Evolutionary conservation across 2,888 invertebrate genomes (phyloP).

Genomic region (Agonopterix subpropinquella): DNA sequence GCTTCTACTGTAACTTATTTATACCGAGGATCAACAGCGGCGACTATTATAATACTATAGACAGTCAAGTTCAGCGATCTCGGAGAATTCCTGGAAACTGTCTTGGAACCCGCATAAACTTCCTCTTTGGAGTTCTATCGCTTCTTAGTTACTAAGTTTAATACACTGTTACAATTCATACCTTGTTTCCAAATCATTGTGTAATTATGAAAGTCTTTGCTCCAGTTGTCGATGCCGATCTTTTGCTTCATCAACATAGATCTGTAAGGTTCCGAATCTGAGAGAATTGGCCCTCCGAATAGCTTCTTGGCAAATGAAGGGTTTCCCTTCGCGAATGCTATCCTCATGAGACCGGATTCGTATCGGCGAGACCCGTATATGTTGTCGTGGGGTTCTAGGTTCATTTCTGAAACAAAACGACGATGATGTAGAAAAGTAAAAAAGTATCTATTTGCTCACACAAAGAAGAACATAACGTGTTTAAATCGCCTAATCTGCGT

Average conservation of each 20-base stretch:
- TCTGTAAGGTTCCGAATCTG: constrained; percentile 61
- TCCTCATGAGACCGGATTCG: constrained; percentile 82
- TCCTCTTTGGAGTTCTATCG: no score
- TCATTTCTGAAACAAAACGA: constrained; percentile 69
- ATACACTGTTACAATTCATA: constrained; percentile 15
- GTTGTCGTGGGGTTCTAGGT: constrained; percentile 79
- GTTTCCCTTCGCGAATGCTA: constrained; percentile 84
- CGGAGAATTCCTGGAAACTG: no score
- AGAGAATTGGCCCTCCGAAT: constrained; percentile 52
- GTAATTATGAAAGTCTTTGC: constrained; percentile 80
- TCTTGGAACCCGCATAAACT: no score
- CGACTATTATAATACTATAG: no score
- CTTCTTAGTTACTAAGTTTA: no score
- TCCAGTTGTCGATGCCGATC: constrained; percentile 67
- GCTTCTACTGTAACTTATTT: no score
- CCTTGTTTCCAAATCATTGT: constrained; percentile 80
- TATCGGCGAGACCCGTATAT: constrained; percentile 77
- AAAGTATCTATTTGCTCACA: no score
- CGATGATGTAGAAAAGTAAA: neutral
- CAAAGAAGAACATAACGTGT: no score
- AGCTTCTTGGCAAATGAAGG: constrained; percentile 46
- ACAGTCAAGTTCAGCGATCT: no score
- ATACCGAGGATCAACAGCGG: no score
- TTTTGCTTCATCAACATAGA: constrained; percentile 44
- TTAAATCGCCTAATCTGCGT: neutral